These are phyloP conservation scores for Melanaphis sacchari DNA, from an alignment of 1,140 invertebrate genomes.

Conservation along the genomic window DNA sequence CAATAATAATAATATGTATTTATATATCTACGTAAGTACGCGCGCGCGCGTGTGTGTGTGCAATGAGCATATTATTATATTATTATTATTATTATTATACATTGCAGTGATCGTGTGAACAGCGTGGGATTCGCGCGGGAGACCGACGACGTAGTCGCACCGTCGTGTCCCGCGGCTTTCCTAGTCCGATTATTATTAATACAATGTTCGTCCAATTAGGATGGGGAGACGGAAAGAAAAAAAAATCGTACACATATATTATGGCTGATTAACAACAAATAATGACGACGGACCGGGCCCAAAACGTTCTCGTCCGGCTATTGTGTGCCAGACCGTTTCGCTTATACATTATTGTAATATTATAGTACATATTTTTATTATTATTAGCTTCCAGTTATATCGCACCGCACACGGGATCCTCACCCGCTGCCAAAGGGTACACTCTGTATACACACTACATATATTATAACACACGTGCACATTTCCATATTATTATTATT, in stretches of 20 bases:
- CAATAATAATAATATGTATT: neutral
- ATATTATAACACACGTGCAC: neutral
- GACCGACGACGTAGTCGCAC: neutral
- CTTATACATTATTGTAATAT: neutral
- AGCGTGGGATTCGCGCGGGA: conserved; percentile 46
- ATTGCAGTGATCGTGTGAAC: neutral
- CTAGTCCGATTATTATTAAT: conserved; percentile 25
- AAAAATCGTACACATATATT: conserved; percentile 25
- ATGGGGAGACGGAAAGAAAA: neutral
- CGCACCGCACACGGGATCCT: neutral
- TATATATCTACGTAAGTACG: neutral
- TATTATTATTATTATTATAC: neutral
- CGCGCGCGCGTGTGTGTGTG: neutral
- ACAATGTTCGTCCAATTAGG: conserved; percentile 50
- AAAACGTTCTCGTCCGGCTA: conserved; percentile 16
- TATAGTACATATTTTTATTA: neutral
- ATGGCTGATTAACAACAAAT: conserved; percentile 51
- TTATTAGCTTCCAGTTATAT: conserved; percentile 13
- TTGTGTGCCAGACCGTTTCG: conserved; percentile 8
- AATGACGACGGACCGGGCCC: neutral
- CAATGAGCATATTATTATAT: conserved; percentile 6
- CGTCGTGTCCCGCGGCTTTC: conserved; percentile 32
- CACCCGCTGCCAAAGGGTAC: neutral
- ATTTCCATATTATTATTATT: neutral
- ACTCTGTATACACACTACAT: neutral